phyloP scores from a whole-genome alignment of 1,140 invertebrate species.

The Chironomus tepperi region DNA sequence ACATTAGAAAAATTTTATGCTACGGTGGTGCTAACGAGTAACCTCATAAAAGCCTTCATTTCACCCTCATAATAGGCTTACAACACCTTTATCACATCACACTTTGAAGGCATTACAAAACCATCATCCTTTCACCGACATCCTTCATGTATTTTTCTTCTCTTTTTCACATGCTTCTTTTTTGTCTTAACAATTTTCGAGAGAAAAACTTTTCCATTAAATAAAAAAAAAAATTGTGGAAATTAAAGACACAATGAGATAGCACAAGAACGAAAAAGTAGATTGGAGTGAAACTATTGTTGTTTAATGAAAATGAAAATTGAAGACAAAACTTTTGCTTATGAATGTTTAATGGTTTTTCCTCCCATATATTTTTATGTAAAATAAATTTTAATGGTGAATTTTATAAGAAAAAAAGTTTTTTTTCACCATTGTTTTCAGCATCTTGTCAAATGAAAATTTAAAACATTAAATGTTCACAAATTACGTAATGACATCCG shows the following conservation, averaged over 20 bases:
- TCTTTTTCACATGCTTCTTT: neutral
- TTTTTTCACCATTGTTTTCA: neutral
- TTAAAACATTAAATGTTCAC: neutral
- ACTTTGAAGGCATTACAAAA: neutral
- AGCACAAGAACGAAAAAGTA: neutral
- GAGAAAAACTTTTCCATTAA: neutral
- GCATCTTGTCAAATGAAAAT: neutral
- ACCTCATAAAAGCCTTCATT: too few relatives aligned
- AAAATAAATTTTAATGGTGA: too few relatives aligned
- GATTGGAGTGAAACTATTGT: neutral
- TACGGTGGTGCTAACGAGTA: too few relatives aligned
- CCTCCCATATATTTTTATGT: too few relatives aligned
- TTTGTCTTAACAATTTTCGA: neutral
- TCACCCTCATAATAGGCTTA: neutral
- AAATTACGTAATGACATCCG: too few relatives aligned
- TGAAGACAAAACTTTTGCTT: neutral
- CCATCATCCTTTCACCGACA: neutral
- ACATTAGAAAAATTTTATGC: too few relatives aligned
- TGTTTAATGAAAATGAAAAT: neutral
- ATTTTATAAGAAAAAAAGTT: neutral
- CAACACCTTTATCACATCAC: neutral
- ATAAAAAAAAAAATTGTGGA: neutral
- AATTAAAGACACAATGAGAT: neutral
- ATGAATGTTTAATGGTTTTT: conserved; percentile 5
- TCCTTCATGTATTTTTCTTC: neutral